Conservation (phyloP, 2,888 invertebrate species). For the Synergus umbraculus region DNA sequence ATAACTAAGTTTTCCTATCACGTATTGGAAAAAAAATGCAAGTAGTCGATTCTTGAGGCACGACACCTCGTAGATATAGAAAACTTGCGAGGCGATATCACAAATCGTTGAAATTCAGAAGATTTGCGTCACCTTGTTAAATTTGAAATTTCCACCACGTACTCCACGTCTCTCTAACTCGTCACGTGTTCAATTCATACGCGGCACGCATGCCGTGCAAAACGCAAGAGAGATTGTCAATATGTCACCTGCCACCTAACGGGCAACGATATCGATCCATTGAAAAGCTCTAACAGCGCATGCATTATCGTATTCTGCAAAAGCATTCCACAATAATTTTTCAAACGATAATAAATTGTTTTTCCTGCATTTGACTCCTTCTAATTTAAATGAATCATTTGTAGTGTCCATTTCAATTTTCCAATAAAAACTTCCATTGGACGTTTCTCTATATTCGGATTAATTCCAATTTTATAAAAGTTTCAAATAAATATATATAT, state of each 20-base stretch:
- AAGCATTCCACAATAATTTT: not conserved
- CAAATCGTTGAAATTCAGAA: constrained; percentile 24
- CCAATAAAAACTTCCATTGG: no score
- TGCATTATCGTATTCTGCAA: not conserved
- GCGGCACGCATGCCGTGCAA: constrained; percentile 34
- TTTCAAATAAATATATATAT: no score
- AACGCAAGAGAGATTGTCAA: constrained; percentile 37
- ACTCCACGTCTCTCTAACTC: constrained; percentile 21
- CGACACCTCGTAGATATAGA: not conserved
- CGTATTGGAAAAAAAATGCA: no score
- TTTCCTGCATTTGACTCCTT: not conserved
- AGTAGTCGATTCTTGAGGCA: no score
- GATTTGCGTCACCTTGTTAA: constrained; percentile 26
- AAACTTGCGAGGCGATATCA: not conserved
- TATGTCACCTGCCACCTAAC: constrained; percentile 38
- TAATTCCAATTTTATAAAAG: no score
- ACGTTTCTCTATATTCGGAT: no score
- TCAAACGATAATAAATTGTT: not conserved
- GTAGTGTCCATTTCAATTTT: no score
- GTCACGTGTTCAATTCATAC: constrained; percentile 25
- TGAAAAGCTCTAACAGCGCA: constrained; percentile 28
- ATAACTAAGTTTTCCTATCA: no score
- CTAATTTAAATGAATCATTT: no score
- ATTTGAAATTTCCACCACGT: constrained; percentile 36
- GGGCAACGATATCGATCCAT: constrained; percentile 30